Evolutionary conservation across 2,797 vertebrate species (phyloP), one percentile per base, ranked within the genome.

Genomic region (Sparidentex hasta): DNA sequence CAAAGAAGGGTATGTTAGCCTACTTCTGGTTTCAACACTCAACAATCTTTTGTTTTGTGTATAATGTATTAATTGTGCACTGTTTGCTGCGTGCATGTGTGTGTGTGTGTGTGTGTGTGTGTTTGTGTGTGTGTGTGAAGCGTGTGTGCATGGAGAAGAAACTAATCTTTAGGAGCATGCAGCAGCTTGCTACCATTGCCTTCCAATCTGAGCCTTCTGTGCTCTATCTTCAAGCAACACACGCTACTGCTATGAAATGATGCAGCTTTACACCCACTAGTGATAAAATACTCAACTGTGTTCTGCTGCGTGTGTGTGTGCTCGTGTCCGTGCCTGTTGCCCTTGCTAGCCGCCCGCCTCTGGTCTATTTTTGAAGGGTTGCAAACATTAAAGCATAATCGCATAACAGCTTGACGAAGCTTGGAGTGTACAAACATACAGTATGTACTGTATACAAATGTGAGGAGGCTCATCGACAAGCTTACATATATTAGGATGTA

Each of bases 151-250:
- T 43, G 43, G 65, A 71, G 68, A 74, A 82, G 74, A 79, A 82
- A 72, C 61, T 88, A 87, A 92, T 91, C 84, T 87, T 79, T 70
- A 71, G 51, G 63, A 78, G 87, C 87, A 77, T 83, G 88, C 81
- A 81, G 85, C 65, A 87, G 87, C 90, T 88, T 88, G 85, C 51
- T 65, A 68, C 65, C 76, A 65, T 27, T 75, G 74, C 82, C 65
- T 82, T 82, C 59, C 69, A 78, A 76, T 81, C 77, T 65, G 76
- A 90, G 86, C 78, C 62, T 68, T 78, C 86, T 81, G 74, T 63
- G 71, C 81, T 86, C 77, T 86, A 92, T 93, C 88, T 90, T 81
- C 76, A 78, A 87, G 56, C 80, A 89, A 86, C 85, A 88, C 83
- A 84, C 46, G 27, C 78, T 66, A 71, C 76, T 65, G 76, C 80